Percentiles rank a stretch among this genome's conserved stretches.
Conservation (phyloP, 2,888 invertebrate species). For the Allolobophora icterica region DNA sequence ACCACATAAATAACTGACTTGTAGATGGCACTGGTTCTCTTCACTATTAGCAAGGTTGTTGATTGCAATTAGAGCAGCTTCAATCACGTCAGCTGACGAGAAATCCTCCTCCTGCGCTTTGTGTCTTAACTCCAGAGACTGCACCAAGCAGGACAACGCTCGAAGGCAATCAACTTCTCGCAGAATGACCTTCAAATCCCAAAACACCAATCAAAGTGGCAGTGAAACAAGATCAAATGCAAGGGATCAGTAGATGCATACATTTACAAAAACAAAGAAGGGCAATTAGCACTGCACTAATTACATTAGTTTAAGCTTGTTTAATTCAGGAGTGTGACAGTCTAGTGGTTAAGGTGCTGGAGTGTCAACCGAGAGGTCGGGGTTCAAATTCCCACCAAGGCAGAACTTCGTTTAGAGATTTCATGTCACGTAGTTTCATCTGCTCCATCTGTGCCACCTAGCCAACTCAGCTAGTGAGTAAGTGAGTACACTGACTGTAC, state of each 20-base stretch:
- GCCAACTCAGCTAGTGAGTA: too few species aligned
- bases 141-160: slow-evolving; percentile 8
- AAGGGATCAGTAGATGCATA: not conserved
- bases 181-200: slow-evolving; percentile 19
- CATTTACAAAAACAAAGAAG: too few species aligned
- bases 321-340: too few species aligned
- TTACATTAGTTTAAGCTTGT: too few species aligned
- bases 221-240: not conserved
- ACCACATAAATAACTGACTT: slow-evolving; percentile 1
- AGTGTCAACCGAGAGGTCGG: too few species aligned
- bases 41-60: slow-evolving; percentile 33
- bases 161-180: slow-evolving; percentile 19
- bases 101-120: not conserved
- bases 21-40: slow-evolving; percentile 13
- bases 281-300: too few species aligned
- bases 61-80: slow-evolving; percentile 18
- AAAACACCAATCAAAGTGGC: not conserved
- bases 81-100: not conserved
- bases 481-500: too few species aligned
- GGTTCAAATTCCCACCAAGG: too few species aligned
- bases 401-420: too few species aligned
- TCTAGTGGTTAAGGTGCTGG: too few species aligned
- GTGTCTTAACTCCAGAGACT: not conserved
- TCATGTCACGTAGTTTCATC: too few species aligned
- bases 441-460: too few species aligned